Base-by-base conservation (phyloP, 2,888 invertebrate species). In the Drosophila differens region DNA sequence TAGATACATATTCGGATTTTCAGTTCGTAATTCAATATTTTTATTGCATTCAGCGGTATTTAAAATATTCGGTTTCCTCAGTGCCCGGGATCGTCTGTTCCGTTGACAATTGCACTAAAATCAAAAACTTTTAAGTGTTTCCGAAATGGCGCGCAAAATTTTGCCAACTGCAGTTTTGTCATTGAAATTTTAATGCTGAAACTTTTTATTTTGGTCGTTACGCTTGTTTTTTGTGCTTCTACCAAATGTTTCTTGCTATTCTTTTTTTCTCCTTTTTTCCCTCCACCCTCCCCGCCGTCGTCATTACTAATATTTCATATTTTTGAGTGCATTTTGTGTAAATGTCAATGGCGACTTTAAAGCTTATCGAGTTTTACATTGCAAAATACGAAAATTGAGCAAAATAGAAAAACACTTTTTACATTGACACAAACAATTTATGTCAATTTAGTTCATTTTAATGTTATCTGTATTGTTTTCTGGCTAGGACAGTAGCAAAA, bases 91-190 rank as follows among this genome's bases (percentile, higher is more conserved):
- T 22, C 54, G 55, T 57, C 59, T 25, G 39, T n/a, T 28, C 44
- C 30, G 49, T 39, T 65, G 69, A 58, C 62, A 30, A 55, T 64
- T 67, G 69, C 62, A 64, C 53, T 78, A 67, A 77, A 79, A 76
- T 61, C 66, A 39, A 64, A 73, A 79, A 81, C 67, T 81, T 81
- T 82, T 81, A 82, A 79, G 83, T 81, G 83, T 79, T 81, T 79
- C 83, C 76, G 83, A 81, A 82, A 79, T 76, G 72, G 61, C 80
- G 77, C 83, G 67, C 80, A 79, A 79, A 75, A 76, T 81, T 55
- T 81, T 73, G 41, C 69, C 63, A 82, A 82, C 80, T 81, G 83
- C 76, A 82, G 80, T 79, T 81, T 79, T 79, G 80, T 82, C 83
- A 82, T 79, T 82, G 76, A 79, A 76, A 72, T 57, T 79, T 81